These are phyloP conservation scores for Drosophila mettleri DNA, from an alignment of 2,888 invertebrate species.

Conservation along the genomic window DNA sequence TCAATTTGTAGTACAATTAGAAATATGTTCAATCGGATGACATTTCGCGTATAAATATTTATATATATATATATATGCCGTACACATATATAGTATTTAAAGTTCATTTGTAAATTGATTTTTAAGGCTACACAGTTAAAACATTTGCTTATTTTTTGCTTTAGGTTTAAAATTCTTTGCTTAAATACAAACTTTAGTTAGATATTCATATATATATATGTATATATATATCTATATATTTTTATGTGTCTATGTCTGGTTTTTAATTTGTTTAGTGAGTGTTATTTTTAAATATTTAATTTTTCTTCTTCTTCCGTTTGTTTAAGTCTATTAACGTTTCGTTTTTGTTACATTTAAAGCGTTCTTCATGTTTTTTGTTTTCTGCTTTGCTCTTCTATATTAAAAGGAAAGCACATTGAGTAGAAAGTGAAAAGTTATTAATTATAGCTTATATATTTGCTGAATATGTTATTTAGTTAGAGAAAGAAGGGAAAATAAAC, in stretches of 20 bases:
- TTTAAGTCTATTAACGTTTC: constrained; percentile 78
- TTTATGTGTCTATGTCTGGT: constrained; percentile 31
- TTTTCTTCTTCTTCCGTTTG: constrained; percentile 29
- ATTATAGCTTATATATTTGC: constrained; percentile 30
- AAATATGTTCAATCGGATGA: constrained; percentile 44
- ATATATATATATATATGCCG: constrained; percentile 24
- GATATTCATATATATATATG: constrained; percentile 28
- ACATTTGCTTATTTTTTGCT: constrained; percentile 40
- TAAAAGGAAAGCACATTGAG: constrained; percentile 65
- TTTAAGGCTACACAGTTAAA: constrained; percentile 77
- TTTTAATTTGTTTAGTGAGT: constrained; percentile 28
- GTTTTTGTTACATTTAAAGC: constrained; percentile 80
- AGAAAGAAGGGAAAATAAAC: constrained; percentile 19
- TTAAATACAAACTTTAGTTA: constrained; percentile 49
- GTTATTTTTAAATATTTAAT: constrained; percentile 35
- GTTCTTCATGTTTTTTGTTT: too few species aligned
- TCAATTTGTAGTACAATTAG: constrained; percentile 28
- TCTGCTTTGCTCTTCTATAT: constrained; percentile 52
- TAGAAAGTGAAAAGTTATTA: constrained; percentile 63
- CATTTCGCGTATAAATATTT: constrained; percentile 31
- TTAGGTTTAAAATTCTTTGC: constrained; percentile 34
- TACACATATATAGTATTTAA: constrained; percentile 34
- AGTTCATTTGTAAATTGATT: constrained; percentile 65
- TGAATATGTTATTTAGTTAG: constrained; percentile 23
- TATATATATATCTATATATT: constrained; percentile 26